Conservation (phyloP, 2,797 vertebrate genomes). For the Lateolabrax maculatus region DNA sequence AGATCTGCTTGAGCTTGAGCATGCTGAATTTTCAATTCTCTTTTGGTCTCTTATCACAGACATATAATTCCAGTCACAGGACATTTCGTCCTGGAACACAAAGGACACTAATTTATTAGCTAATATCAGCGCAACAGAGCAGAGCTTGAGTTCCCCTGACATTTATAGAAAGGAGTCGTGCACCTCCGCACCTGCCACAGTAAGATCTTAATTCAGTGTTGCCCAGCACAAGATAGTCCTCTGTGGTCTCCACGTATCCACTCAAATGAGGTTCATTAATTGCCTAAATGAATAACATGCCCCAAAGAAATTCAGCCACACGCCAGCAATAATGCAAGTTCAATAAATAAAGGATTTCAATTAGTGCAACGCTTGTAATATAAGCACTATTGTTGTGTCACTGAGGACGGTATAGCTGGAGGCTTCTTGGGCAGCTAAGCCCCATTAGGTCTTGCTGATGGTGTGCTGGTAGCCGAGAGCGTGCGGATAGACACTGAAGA, state of each 20-base stretch:
- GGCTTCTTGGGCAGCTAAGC: slow-evolving; percentile 55
- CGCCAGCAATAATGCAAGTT: slow-evolving; percentile 56
- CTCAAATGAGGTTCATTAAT: slow-evolving; percentile 63
- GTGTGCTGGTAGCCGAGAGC: slow-evolving; percentile 46
- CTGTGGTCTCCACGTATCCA: slow-evolving; percentile 30
- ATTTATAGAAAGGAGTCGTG: slow-evolving; percentile 51
- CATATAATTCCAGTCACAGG: slow-evolving; percentile 35
- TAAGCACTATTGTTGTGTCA: slow-evolving; percentile 56
- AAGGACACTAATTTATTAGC: slow-evolving; percentile 42
- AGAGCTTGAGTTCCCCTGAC: slow-evolving; percentile 40
- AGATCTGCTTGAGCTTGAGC: slow-evolving; percentile 7
- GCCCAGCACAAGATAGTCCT: slow-evolving; percentile 49
- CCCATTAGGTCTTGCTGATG: slow-evolving; percentile 66
- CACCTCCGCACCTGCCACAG: slow-evolving; percentile 40
- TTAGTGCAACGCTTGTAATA: slow-evolving; percentile 65
- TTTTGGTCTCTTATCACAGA: slow-evolving; percentile 33
- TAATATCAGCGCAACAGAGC: slow-evolving; percentile 51
- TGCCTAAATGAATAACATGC: slow-evolving; percentile 58
- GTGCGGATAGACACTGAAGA: slow-evolving; percentile 59
- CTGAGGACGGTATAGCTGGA: slow-evolving; percentile 37
- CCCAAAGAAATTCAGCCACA: slow-evolving; percentile 56
- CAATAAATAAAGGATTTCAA: slow-evolving; percentile 74
- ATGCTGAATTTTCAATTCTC: slow-evolving; percentile 16
- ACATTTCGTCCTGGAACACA: slow-evolving; percentile 30
- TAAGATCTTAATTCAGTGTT: slow-evolving; percentile 50